phyloP scores from a whole-genome alignment of 2,888 invertebrate species.

The Aelia acuminata region DNA sequence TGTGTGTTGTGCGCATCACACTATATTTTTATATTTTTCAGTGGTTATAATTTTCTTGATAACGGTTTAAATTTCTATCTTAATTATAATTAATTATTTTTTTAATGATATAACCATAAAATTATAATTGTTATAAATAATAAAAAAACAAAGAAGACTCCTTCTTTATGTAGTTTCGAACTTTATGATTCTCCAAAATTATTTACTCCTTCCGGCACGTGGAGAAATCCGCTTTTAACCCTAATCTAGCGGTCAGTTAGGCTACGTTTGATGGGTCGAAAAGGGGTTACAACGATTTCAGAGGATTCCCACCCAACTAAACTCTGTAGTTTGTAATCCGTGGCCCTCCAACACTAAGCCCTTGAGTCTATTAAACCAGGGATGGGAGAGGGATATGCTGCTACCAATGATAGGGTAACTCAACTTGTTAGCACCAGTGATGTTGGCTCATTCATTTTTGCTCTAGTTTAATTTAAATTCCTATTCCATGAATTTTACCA shows the following conservation, averaged over 20 bases:
- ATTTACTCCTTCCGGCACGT: neutral
- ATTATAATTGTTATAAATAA: no score
- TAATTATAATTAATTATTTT: no score
- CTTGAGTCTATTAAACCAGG: neutral
- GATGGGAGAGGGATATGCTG: neutral
- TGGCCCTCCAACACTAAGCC: neutral
- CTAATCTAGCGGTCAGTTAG: neutral
- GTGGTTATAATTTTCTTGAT: no score
- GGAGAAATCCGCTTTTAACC: neutral
- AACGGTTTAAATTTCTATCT: no score
- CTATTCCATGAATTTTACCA: no score
- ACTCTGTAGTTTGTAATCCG: slow-evolving; percentile 10
- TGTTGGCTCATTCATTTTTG: neutral
- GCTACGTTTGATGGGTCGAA: neutral
- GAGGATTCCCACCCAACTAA: neutral
- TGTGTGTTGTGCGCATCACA: no score
- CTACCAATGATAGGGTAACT: neutral
- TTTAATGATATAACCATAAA: no score
- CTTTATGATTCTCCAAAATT: no score
- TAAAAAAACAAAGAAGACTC: no score
- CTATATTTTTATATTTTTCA: no score
- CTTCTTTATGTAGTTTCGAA: no score
- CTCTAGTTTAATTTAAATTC: no score
- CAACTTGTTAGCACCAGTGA: neutral
- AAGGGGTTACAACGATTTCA: neutral